Base-by-base conservation (phyloP, 2,113 vertebrate genomes). In the Grammomys dolichurus region DNA sequence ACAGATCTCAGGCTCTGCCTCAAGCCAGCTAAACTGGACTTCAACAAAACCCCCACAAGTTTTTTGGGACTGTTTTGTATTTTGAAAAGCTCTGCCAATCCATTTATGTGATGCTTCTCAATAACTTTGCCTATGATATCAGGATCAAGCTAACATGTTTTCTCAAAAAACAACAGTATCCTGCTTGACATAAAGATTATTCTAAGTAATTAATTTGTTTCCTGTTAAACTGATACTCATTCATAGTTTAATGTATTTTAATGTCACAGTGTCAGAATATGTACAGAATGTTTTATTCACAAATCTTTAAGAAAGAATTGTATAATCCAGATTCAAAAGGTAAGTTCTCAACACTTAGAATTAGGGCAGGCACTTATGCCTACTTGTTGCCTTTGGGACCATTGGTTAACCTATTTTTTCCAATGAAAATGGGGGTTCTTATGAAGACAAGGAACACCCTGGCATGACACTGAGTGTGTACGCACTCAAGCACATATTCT, bases 241-340 rank as follows among this genome's bases (percentile, higher is more conserved):
- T 91, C 89, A 89, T 87, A 73, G 8, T 22, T 0, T 84, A 65
- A 82, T 73, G 3, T 88, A 28, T 73, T 78, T 87, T 91, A 87
- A n/a, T 75, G 72, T 31, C 40, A 90, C 46, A 56, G 2, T 89
- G 31, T 56, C 77, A 87, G 95, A 86, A 80, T 82, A 31, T 84
- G 26, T 54, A 4, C 54, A 84, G 69, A 76, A n/a, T 78, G 80
- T 28, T 91, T 87, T 96, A 91, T 48, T 9, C 16, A 48, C 5
- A 60, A 20, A 40, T 81, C 86, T 87, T 73, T 78, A 92, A 90
- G 60, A 82, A 95, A 90, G 14, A 2, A 60, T 92, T 36, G n/a
- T n/a, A 58, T 54, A 72, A 86, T 82, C 40, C 77, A 70, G 31
- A 76, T 16, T 60, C 51, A 54, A 8, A 95, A 51, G 40, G 58